Evolutionary conservation across 92 coral and sea anemone species (phyloP), one percentile per base, ranked within the genome.

Genomic region (Phymanthus crucifer): DNA sequence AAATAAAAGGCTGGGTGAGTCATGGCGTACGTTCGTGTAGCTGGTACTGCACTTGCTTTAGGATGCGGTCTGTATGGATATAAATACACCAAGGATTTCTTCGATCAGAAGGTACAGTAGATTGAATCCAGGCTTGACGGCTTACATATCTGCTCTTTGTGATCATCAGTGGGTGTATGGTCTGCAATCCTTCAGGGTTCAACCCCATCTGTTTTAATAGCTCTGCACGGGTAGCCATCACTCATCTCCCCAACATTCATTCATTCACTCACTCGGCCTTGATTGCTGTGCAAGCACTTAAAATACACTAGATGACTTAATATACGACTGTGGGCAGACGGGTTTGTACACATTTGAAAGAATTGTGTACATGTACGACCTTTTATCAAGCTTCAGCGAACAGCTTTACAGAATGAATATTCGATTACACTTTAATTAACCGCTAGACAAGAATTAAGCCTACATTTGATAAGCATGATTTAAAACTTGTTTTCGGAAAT

Each of bases 41-140:
- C 92, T 72, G 97, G 97, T 6, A 93, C 97, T 32, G 73, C 85
- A 17, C 87, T 80, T 6, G 92, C 88, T 7, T 76, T 88, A 7
- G 91, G 91, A n/a, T 80, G 94, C 19, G 97, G 98, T 10, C 58
- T 82, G 45, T 90, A 92, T 87, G 97, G 87, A 31, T 87, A 74
- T 46, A 47, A 74, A 6, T 70, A 70, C 26, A n/a, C 77, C 46
- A 76, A 76, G 29, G 86, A 82, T 32, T 74, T 47, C 85, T 50
- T 77, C 24, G 83, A 82, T 54, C 61, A 67, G 27, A 82, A 81
- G 90, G 90, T 82, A 76, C 1, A 1, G 26, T 24, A 29, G 32
- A 24, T 61, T 7, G 29, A 0, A 61, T 61, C 64, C n/a, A 61
- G 4, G 64, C 31, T 29, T 61, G 18, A 61, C 10, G 14, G 68